Base-by-base conservation (phyloP, 2,113 vertebrate species). In the Pelecanoides urinatrix region DNA sequence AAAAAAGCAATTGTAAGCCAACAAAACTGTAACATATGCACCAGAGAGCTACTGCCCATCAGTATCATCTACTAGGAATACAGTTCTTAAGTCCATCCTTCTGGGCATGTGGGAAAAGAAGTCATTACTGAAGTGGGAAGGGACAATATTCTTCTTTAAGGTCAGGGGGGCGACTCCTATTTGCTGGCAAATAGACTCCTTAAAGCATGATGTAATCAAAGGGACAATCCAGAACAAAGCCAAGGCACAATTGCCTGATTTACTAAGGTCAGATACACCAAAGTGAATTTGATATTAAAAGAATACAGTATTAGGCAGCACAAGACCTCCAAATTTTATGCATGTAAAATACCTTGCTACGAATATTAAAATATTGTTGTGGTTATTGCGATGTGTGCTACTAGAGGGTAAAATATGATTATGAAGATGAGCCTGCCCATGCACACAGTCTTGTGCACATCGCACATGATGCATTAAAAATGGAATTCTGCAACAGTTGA, bases 191-290 rank as follows among this genome's bases (percentile, higher is more conserved):
- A 81, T 20, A 58, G 44, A 63, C 22, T 91, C 27, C 73, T 91
- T 86, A 91, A 84, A 93, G 65, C 40, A 93, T 29, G 61, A 47
- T 72, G 34, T 68, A 91, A 92, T 96, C 65, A 91, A 91, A 95
- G 44, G 25, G 15, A 92, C 45, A 66, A 83, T 19, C 40, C 44
- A 81, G 52, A 86, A 81, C 52, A 94, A 94, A 96, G 56, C 13
- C 49, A 81, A 86, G 45, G 22, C 52, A 81, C 36, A 42, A 75
- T 1, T 61, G 61, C 16, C 34, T 85, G 49, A 23, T 91, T 95
- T 82, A 71, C 34, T 36, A 40, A 85, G 0, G 0, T 82, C 70
- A 85, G 47, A 38, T 16, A 44, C 40, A 30, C 25, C 61, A 20
- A 47, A 68, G 12, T 38, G 29, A 88, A 79, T 58, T 16, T 36